Percentiles rank a stretch among this genome's conserved stretches.
These are phyloP conservation scores for Allacma fusca DNA, from an alignment of 2,888 invertebrate species.

Conservation along the genomic window DNA sequence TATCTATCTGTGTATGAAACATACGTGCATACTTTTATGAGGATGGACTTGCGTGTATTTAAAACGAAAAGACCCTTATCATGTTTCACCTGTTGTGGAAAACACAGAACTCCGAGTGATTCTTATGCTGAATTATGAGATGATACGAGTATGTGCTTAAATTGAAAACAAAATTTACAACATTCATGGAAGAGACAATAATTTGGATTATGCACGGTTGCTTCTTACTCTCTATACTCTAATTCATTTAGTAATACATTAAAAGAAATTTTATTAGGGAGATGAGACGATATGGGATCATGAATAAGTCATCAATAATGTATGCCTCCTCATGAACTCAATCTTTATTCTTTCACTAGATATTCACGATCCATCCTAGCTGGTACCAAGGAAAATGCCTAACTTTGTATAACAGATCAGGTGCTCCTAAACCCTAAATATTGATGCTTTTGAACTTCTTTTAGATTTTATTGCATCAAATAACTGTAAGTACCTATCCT, in stretches of 20 bases:
- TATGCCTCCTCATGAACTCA: slow-evolving; percentile 25
- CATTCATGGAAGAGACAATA: slow-evolving; percentile 13
- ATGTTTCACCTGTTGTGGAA: too few relatives aligned
- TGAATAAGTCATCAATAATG: slow-evolving; percentile 26
- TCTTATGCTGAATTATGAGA: too few relatives aligned
- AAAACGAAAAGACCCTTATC: too few relatives aligned
- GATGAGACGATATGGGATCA: slow-evolving; percentile 32
- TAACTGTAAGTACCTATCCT: too few relatives aligned
- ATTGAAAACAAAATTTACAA: not conserved
- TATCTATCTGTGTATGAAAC: too few relatives aligned
- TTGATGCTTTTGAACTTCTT: too few relatives aligned
- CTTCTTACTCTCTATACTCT: not conserved
- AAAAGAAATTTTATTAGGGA: slow-evolving; percentile 27
- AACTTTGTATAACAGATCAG: not conserved
- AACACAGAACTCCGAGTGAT: too few relatives aligned
- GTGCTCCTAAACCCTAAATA: not conserved
- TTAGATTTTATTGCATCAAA: too few relatives aligned
- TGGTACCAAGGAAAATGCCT: not conserved
- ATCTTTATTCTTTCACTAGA: slow-evolving; percentile 10
- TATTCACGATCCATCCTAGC: not conserved
- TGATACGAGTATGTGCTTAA: too few relatives aligned
- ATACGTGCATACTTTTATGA: too few relatives aligned
- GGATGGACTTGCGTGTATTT: too few relatives aligned
- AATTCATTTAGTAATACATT: not conserved
- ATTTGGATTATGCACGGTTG: slow-evolving; percentile 1